Percentiles rank a stretch among this genome's conserved stretches.
phyloP scores from a whole-genome alignment of 2,797 vertebrate genomes.

The Linurgus olivaceus region DNA sequence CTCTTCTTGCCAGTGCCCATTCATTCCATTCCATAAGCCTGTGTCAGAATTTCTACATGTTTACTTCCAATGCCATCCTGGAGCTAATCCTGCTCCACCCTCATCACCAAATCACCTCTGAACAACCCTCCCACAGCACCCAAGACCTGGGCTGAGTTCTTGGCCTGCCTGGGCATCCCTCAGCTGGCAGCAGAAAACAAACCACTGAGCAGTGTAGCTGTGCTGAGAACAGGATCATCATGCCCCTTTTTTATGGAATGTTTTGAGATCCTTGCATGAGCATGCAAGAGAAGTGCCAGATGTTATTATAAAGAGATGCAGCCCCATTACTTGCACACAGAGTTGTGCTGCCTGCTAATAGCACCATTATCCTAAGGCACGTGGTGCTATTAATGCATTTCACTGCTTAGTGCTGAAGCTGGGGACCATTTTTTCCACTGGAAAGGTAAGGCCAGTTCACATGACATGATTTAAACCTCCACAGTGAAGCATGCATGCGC shows the following conservation, averaged over 20 bases:
- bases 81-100: background rate
- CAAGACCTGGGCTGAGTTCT: background rate
- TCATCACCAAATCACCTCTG: background rate
- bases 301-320: conserved; percentile 47
- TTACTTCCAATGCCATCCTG: background rate
- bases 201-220: background rate
- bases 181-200: background rate
- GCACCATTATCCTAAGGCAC: conserved; percentile 59
- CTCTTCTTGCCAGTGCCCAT: background rate
- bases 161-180: fast-evolving
- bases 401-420: conserved; percentile 46
- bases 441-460: conserved; percentile 62
- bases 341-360: conserved; percentile 57
- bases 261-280: conserved; percentile 17
- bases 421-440: conserved; percentile 66
- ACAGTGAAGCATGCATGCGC: conserved; percentile 43
- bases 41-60: background rate
- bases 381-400: conserved; percentile 57
- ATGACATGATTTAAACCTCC: conserved; percentile 68
- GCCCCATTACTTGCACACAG: conserved; percentile 29
- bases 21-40: background rate
- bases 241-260: background rate
- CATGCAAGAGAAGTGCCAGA: background rate
- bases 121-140: background rate
- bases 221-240: background rate